Evolutionary conservation across 2,888 invertebrate genomes (phyloP), one percentile per base, ranked within the genome.

Genomic region (Acholoe squamosa): DNA sequence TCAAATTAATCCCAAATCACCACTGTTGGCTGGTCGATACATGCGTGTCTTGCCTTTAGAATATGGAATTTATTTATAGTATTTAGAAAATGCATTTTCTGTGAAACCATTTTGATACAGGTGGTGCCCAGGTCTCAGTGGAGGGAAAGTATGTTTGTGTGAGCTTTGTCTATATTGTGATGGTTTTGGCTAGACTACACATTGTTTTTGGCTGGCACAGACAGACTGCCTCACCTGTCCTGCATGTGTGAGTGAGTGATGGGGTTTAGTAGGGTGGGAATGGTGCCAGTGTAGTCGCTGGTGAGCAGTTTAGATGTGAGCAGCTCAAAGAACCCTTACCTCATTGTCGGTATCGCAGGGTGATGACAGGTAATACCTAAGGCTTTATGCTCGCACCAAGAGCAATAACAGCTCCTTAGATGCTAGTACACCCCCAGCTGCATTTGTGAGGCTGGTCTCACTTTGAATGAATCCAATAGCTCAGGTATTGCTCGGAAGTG

Each of bases 291-390:
- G 43, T 43, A 43, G 43, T 43, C 10, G 43, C 43, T 43, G 43
- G 5, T 43, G 43, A 43, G 43, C 43, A 43, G 43, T 43, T 43
- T 43, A 43, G 43, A 43, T 43, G 43, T 43, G 61, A 61, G n/a
- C 61, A n/a, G n/a, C 61, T 61, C 61, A 61, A 61, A 28, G 28
- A 28, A 76, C 25, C 19, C 80, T 80, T 80, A 80, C 80, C 80
- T 80, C 80, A 80, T 80, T 80, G 80, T 80, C 80, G 34, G 22
- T n/a, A 80, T 16, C 16, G 43, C 80, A 0, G 80, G 80, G n/a
- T 80, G 80, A 43, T 80, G 80, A 34, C 80, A 80, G 80, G 80
- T 34, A 34, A 80, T 80, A 71, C n/a, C 71, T 71, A 7, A n/a
- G 28, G 31, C 31, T 28, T 71, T 28, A 71, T 71, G 71, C 14